Base-by-base conservation (phyloP, 37 sponge, comb jelly and placozoan genomes). In the Cladorhizidae sp. region DNA sequence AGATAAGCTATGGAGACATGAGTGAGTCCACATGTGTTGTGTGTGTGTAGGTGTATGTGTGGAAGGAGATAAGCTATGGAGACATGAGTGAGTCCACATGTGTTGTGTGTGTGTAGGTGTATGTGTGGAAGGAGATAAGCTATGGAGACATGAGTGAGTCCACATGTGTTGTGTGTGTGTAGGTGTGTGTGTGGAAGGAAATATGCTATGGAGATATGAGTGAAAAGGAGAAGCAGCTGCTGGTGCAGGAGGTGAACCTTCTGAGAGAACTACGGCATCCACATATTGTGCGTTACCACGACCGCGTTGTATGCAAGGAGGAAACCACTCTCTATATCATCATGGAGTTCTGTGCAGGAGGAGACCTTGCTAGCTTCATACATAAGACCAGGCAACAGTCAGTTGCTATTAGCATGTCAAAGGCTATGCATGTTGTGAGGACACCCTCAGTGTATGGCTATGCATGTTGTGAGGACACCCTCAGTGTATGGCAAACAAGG, bases 131-230 rank as follows among this genome's bases (percentile, higher is more conserved):
- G 14, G 39, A 70, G 29, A n/a, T 64, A n/a, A n/a, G 40, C 41
- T 70, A 39, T 70, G 12, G 41, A 28, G 41, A 28, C 35, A 11
- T 15, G 12, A 15, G 38, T 11, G n/a, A n/a, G n/a, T n/a, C n/a
- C n/a, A n/a, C n/a, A n/a, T n/a, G n/a, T n/a, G n/a, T n/a, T n/a
- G n/a, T n/a, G n/a, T n/a, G n/a, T 75, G 17, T 50, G 8, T 20
- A 91, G 87, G 77, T 91, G 21, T 85, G 88, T 69, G 91, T 88
- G 15, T 95, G 95, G 95, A 95, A 95, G 75, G 95, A 95, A 67
- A 72, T 95, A 63, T 82, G 81, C 72, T 95, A 95, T 64, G 89
- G 89, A 23, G 73, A 52, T 22, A 95, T 95, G 95, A 82, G 67
- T 59, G 89, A 91, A 71, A 58, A 70, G 8, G 95, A 95, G 84